Evolutionary conservation across 2,797 vertebrate genomes (phyloP), one percentile per base, ranked within the genome.

Genomic region (Macropodus opercularis): DNA sequence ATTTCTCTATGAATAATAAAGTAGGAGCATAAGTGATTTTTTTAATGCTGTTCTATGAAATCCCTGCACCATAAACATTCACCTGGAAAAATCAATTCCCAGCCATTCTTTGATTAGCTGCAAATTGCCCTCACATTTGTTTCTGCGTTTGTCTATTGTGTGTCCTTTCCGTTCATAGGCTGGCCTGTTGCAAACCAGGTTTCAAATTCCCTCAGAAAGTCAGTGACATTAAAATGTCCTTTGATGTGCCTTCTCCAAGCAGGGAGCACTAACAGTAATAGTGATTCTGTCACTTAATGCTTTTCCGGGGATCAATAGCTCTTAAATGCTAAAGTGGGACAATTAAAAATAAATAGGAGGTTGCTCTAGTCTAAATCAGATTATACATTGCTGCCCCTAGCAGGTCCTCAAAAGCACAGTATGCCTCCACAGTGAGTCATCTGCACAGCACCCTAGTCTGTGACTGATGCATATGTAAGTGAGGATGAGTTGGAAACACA

Each of bases 201-300:
- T 95, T 93, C 94, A 98, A 97, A 97, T 95, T 98, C 95, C 96
- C 96, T 69, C 88, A 95, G 97, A 98, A 98, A 97, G 94, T 94
- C 93, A 79, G 91, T 98, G 96, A 98, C 97, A 98, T 98, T 98
- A 97, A 98, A 95, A 96, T 98, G 96, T 98, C 96, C 96, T 98
- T 98, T 98, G 96, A 96, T 97, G 96, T 96, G 94, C 93, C 96
- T 96, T 97, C 92, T 87, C 94, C 95, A 96, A 96, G 95, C 94
- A 95, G 94, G 94, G 94, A 94, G 95, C 95, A 95, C 96, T 95
- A 96, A 96, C 94, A 94, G 94, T 95, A 96, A 96, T 94, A 95
- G 94, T 94, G 95, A 98, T 95, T 96, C 95, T 90, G 94, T 90
- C 95, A 94, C 95, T 95, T 95, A 95, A 95, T 96, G 95, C 93